Evolutionary conservation across 2,113 vertebrate genomes (phyloP).

Genomic region (Anarhynchus alexandrinus): DNA sequence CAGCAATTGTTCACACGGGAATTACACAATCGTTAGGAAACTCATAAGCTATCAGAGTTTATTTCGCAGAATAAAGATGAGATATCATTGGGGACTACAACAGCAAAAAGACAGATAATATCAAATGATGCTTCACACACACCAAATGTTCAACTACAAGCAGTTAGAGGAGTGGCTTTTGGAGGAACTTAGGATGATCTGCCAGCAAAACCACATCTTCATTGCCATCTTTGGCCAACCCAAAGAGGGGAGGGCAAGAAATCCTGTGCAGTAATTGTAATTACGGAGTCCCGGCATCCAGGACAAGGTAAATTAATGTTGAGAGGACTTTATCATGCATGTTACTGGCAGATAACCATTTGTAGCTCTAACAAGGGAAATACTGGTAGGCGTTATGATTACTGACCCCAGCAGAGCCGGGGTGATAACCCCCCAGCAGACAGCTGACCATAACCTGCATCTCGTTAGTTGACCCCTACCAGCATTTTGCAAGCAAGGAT

Average conservation of each 20-base stretch:
- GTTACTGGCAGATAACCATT: neutral
- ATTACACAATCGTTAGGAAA: neutral
- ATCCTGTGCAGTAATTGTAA: neutral
- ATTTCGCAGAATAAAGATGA: neutral
- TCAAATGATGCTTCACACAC: neutral
- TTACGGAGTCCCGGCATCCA: neutral
- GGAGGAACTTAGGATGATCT: neutral
- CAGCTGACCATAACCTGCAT: neutral
- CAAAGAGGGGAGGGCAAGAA: neutral
- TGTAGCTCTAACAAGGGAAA: neutral
- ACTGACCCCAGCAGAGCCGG: accelerated
- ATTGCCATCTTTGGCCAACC: neutral
- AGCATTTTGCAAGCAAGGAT: neutral
- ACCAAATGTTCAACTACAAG: neutral
- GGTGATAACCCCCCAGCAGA: neutral
- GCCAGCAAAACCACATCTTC: neutral
- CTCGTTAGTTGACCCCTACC: neutral
- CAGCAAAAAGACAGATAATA: neutral
- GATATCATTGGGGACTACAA: neutral
- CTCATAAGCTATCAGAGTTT: neutral
- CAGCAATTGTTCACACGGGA: neutral
- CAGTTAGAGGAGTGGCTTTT: neutral
- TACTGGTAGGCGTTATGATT: accelerated
- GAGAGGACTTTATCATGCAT: neutral
- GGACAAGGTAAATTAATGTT: neutral